Percentiles rank a stretch among this genome's conserved stretches.
These are phyloP conservation scores for Cathartes aura DNA, from an alignment of 2,113 vertebrate genomes.

Conservation along the genomic window DNA sequence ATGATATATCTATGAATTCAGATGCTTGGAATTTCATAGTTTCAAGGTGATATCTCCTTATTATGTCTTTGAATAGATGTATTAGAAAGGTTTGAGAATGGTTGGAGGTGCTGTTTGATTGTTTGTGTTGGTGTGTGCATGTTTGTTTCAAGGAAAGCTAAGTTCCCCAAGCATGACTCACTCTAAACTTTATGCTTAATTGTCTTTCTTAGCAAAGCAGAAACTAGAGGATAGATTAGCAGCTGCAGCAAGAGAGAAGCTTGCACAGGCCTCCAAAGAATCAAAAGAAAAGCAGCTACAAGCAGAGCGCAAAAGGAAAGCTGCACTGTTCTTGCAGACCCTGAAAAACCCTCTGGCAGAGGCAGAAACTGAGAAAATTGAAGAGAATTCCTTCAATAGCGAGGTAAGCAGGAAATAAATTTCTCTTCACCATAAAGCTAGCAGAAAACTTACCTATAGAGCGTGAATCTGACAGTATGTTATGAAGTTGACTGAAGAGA, in stretches of 20 bases:
- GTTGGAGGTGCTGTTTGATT: not conserved
- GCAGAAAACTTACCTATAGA: not conserved
- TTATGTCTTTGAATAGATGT: not conserved
- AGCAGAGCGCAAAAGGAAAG: slow-evolving; percentile 95
- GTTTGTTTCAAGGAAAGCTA: not conserved
- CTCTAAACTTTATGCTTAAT: not conserved
- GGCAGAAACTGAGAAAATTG: slow-evolving; percentile 80
- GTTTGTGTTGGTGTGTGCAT: not conserved
- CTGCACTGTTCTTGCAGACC: slow-evolving; percentile 93
- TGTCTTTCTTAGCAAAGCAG: slow-evolving; percentile 86
- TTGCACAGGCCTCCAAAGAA: slow-evolving; percentile 97
- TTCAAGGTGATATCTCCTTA: not conserved
- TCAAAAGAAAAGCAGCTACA: slow-evolving; percentile 98
- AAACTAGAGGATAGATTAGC: slow-evolving; percentile 96
- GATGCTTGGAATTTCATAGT: not conserved
- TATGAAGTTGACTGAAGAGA: not conserved
- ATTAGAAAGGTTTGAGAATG: not conserved
- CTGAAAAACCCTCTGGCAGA: slow-evolving; percentile 87
- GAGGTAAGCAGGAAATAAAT: slow-evolving; percentile 78
- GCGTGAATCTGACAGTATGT: not conserved
- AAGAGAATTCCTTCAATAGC: slow-evolving; percentile 75
- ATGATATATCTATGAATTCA: not conserved
- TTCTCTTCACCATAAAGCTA: not conserved
- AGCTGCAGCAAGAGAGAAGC: slow-evolving; percentile 95
- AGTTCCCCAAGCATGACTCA: not conserved